phyloP scores from a whole-genome alignment of 2,888 invertebrate genomes.

The Nowickia ferox region DNA sequence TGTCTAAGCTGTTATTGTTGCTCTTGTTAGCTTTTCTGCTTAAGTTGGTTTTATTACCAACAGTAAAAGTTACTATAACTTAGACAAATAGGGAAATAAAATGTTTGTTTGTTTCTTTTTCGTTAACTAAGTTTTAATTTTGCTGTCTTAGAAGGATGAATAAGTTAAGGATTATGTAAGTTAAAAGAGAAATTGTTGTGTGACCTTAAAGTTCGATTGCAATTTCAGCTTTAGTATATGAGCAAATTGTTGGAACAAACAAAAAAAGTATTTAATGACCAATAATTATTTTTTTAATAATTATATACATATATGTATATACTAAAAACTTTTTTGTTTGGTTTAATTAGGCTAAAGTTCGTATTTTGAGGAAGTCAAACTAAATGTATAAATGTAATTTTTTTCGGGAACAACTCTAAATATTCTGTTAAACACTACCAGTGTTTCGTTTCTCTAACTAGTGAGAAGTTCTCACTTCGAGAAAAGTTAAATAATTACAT shows the following conservation, averaged over 20 bases:
- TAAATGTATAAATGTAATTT: too few relatives aligned
- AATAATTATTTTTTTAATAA: too few relatives aligned
- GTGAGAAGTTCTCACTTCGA: too few relatives aligned
- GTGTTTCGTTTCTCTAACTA: too few relatives aligned
- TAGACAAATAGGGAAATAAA: constrained; percentile 71
- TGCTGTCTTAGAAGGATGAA: constrained; percentile 6
- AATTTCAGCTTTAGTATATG: neutral
- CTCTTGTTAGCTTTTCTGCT: constrained; percentile 35
- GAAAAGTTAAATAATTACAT: too few relatives aligned
- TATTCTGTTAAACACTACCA: too few relatives aligned
- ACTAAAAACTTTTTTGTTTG: too few relatives aligned
- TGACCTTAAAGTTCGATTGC: constrained; percentile 4
- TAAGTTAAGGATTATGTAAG: constrained; percentile 6
- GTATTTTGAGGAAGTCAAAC: too few relatives aligned
- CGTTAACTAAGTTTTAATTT: neutral
- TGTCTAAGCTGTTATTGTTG: constrained; percentile 45
- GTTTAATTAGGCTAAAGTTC: too few relatives aligned
- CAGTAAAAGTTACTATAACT: constrained; percentile 68
- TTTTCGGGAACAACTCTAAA: too few relatives aligned
- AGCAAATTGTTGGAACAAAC: neutral
- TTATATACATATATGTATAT: too few relatives aligned
- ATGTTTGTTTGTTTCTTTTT: constrained; percentile 30
- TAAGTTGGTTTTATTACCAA: constrained; percentile 49
- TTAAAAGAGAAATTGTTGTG: constrained; percentile 3
- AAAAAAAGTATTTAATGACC: too few relatives aligned